These are phyloP conservation scores for Brachypteracias leptosomus DNA, from an alignment of 2,113 vertebrate species.

Conservation along the genomic window DNA sequence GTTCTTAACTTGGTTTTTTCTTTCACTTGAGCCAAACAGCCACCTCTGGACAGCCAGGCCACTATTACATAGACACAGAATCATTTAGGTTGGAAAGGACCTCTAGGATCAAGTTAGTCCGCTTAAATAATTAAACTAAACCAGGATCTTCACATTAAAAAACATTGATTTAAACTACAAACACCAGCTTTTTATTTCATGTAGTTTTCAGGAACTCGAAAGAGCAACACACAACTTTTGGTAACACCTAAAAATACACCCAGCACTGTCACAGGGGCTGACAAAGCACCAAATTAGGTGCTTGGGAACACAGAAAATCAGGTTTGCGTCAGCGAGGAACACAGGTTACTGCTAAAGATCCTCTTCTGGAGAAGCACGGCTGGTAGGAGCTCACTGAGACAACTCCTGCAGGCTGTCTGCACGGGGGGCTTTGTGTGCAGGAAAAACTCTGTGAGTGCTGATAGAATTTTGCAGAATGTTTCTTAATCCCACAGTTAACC, in stretches of 20 bases:
- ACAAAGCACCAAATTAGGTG: not conserved
- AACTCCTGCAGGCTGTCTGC: not conserved
- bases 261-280: not conserved
- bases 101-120: no score
- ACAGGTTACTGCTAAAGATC: not conserved
- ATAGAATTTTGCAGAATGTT: not conserved
- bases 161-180: not conserved
- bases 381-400: not conserved
- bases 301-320: not conserved
- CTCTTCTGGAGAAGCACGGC: not conserved
- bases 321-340: not conserved
- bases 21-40: not conserved
- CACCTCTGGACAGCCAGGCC: not conserved
- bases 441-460: fast-evolving
- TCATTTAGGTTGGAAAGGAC: no score
- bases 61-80: fast-evolving
- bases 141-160: not conserved
- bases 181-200: fast-evolving
- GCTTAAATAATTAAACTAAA: not conserved
- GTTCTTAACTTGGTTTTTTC: not conserved
- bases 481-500: not conserved
- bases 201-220: fast-evolving
- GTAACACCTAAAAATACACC: fast-evolving
- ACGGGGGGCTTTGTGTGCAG: fast-evolving
- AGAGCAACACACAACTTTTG: not conserved